Evolutionary conservation across 2,888 invertebrate genomes (phyloP), one percentile per base, ranked within the genome.

Genomic region (Pegoplata infirma): DNA sequence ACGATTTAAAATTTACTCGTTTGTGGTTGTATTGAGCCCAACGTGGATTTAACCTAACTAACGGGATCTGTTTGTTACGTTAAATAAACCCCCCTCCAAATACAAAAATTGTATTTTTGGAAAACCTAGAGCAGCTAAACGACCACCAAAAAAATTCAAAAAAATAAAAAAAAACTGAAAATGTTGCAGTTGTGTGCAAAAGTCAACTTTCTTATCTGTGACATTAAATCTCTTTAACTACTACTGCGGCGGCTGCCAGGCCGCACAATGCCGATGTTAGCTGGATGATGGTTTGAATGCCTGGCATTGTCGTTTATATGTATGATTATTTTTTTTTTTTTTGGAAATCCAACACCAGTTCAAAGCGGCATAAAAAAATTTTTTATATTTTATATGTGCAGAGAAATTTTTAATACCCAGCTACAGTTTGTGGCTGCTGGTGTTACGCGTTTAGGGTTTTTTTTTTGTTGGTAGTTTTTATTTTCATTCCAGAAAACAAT

Each of bases 181-280:
- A 69, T 55, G 68, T 69, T 76, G 68, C 75, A 69, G 68, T 74
- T 75, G 79, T 79, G 75, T 79, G 79, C 79, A 75, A 75, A 75
- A 75, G 79, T 75, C 79, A 79, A 79, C 79, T 79, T 75, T 79
- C 79, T 79, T 79, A 79, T 79, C 79, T 53, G 75, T 72, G 75
- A 79, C 79, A 79, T 79, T 75, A 79, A 79, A 79, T 79, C 79
- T 55, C 71, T 72, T 79, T 79, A 75, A 78, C 75, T 75, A 66
- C 72, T 58, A 56, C 68, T 80, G 81, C 72, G 69, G 67, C 76
- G 58, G 78, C 63, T 73, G 44, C 59, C 44, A 59, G 47, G 51
- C n/a, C n/a, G n/a, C n/a, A n/a, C n/a, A n/a, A n/a, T n/a, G 71
- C 58, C 53, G 76, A 46, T 64, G 64, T 32, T 51, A 36, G 46